Evolutionary conservation across 2,888 invertebrate genomes (phyloP).

Genomic region (Homarus gammarus): DNA sequence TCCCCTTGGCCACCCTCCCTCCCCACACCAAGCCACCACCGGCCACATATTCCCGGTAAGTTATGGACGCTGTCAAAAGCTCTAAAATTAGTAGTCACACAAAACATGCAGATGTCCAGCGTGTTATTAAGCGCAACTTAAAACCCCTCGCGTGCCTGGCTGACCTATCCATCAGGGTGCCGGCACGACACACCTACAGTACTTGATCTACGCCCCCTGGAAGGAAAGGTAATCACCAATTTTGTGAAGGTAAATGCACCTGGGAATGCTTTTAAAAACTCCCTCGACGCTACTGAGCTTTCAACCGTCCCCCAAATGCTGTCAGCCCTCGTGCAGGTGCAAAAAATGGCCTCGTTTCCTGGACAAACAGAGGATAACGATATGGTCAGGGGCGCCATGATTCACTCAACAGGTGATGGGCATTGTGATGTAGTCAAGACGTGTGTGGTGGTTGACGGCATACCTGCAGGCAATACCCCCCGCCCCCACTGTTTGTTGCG

Average conservation of each 20-base stretch:
- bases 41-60: neutral
- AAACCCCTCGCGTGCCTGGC: neutral
- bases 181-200: neutral
- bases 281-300: neutral
- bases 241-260: neutral
- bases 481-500: no score
- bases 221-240: neutral
- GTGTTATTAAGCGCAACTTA: conserved; percentile 13
- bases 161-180: neutral
- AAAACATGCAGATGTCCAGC: conserved; percentile 21
- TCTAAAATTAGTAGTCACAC: conserved; percentile 17
- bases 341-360: no score
- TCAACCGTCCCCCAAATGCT: no score
- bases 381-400: no score
- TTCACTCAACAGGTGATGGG: no score
- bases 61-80: conserved; percentile 13
- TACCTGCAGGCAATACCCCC: no score
- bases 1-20: neutral
- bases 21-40: neutral
- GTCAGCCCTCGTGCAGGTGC: no score
- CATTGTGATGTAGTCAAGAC: no score
- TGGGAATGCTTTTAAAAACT: neutral
- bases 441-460: no score
- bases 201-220: neutral
- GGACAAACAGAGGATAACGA: no score